Base-by-base conservation (phyloP, 2,888 invertebrate genomes). In the Caenorhabditis japonica region DNA sequence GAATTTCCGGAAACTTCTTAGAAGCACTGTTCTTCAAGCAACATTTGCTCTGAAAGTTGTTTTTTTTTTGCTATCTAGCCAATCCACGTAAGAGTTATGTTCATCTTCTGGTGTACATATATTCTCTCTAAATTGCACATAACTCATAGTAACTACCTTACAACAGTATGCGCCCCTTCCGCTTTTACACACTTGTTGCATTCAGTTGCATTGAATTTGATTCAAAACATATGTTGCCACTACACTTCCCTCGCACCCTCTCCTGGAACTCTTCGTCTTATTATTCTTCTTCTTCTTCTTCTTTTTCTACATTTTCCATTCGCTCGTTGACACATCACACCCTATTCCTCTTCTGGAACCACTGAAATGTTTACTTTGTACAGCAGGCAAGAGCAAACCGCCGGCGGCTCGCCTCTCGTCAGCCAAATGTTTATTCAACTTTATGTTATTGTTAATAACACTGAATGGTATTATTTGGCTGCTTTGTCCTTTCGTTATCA, bases 221-320 rank as follows among this genome's bases (percentile, higher is more conserved):
- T 64, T 66, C 66, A 49, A 66, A 66, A 66, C 66, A 66, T 43
- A 66, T 66, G 66, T 66, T 58, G 55, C 47, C 43, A 46, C 23
- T 52, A 17, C 19, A n/a, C 8, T 33, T 21, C 27, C 47, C 30
- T 53, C 17, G 25, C 17, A 17, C 15, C 17, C n/a, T n/a, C n/a
- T n/a, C n/a, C n/a, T n/a, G n/a, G n/a, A n/a, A n/a, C n/a, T n/a
- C n/a, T n/a, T n/a, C n/a, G n/a, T n/a, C n/a, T n/a, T n/a, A n/a
- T n/a, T 8, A 38, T 33, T 21, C 10, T n/a, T 15, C 38, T 23
- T 21, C 27, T 39, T 38, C 23, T 23, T 52, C 52, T 33, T 33
- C 46, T 58, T 41, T 33, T 34, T 60, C 51, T 41, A 17, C 12
- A 8, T 19, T 34, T 19, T 8, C 46, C 15, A 33, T 47, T 17